Base-by-base conservation (phyloP, 1,140 invertebrate genomes). In the Ladona fulva region DNA sequence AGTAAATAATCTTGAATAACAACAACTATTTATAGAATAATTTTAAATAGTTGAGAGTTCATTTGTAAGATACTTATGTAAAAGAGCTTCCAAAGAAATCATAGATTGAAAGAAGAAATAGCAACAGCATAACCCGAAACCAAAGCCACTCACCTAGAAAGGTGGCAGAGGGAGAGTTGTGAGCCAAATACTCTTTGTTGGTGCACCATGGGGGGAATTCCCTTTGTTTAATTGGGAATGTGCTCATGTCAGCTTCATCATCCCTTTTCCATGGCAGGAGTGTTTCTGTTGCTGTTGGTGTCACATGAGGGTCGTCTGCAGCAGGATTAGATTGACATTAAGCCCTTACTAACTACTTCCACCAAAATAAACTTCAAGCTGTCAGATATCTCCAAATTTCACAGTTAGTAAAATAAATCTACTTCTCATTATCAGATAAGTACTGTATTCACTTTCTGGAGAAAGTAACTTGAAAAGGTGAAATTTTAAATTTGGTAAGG, bases 171-270 rank as follows among this genome's bases (percentile, higher is more conserved):
- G 95, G 95, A 74, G 94, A 96, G 84, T 91, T 94, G 82, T 96
- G 96, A n/a, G 93, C 92, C 78, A 95, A 85, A 83, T 97, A 97
- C 83, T 97, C 95, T 83, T 95, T 95, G 83, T 96, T 97, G 0
- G 93, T 93, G 76, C 94, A 94, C 95, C 95, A 97, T 1, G 92
- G 90, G 19, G 95, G 95, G 84, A 96, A 97, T 84, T 97, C 95
- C 78, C 91, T 91, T 85, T 96, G 95, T 81, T 94, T 91, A n/a
- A 95, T 83, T 24, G 91, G 91, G 29, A 87, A 88, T 42, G 89
- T 89, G 25, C 89, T 89, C 78, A 90, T 88, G 24, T 90, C 88
- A 79, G 91, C 89, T 78, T 93, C 92, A 75, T 85, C 83, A 79
- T 91, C 92, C 11, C 95, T 89, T 86, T 95, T 95, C 95, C 95